These are phyloP conservation scores for Acipenser oxyrinchus DNA, from an alignment of 2,797 vertebrate species.

Conservation along the genomic window DNA sequence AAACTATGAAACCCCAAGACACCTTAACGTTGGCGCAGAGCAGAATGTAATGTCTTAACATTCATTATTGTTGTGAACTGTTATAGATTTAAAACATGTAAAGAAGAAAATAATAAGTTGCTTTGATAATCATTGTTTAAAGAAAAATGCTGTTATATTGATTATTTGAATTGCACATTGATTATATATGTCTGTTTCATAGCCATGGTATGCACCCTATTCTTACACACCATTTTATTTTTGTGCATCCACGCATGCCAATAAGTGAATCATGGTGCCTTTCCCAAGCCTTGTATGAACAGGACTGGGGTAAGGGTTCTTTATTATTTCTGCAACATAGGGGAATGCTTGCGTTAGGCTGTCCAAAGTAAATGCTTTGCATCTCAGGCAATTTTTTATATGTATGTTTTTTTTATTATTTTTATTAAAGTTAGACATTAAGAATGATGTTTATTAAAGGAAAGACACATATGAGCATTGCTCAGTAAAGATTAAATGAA, in stretches of 20 bases:
- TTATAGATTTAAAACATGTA: neutral
- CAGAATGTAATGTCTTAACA: too few species aligned
- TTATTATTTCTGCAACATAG: conserved; percentile 40
- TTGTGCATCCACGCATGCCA: conserved; percentile 66
- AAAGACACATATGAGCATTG: too few species aligned
- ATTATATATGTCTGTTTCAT: conserved; percentile 29
- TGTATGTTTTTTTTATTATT: neutral
- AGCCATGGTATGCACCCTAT: conserved; percentile 37
- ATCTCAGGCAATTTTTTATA: conserved; percentile 56
- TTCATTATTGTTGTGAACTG: neutral
- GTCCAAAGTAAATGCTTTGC: conserved; percentile 52
- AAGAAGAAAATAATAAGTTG: neutral
- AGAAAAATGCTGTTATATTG: neutral
- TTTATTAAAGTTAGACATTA: too few species aligned
- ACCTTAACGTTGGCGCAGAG: too few species aligned
- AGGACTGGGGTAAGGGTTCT: conserved; percentile 69
- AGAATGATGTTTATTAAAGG: too few species aligned
- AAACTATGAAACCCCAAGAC: too few species aligned
- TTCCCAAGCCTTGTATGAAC: conserved; percentile 76
- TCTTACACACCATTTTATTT: conserved; percentile 64
- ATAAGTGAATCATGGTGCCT: conserved; percentile 68
- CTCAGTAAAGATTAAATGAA: too few species aligned
- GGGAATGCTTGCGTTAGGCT: conserved; percentile 41
- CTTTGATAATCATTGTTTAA: too few species aligned
- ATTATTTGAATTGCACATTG: neutral